Percentiles rank a stretch among this genome's conserved stretches.
Conservation (phyloP, 2,797 vertebrate species). For the Pipistrellus pipistrellus region DNA sequence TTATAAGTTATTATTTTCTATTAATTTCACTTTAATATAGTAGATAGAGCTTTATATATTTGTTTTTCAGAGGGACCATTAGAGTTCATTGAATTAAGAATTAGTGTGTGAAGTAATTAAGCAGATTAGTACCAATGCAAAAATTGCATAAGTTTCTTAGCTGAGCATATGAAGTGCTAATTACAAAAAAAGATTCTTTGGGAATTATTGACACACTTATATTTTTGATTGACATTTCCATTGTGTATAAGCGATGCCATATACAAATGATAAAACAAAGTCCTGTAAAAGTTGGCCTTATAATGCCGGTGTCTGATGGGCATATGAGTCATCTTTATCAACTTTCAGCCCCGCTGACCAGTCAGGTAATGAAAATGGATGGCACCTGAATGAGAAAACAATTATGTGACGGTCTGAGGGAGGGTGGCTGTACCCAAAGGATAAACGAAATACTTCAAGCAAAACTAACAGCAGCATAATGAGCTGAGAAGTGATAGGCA, state of each 20-base stretch:
- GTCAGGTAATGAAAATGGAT: constrained; percentile 79
- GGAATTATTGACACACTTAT: constrained; percentile 12
- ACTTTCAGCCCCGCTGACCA: constrained; percentile 11
- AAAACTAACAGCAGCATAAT: constrained; percentile 79
- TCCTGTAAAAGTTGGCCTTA: constrained; percentile 59
- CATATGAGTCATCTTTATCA: constrained; percentile 72
- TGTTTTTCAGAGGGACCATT: constrained; percentile 23
- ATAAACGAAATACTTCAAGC: constrained; percentile 75
- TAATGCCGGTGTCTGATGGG: constrained; percentile 66
- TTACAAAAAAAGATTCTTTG: constrained; percentile 62
- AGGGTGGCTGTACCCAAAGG: constrained; percentile 64
- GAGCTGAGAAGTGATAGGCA: constrained; percentile 69
- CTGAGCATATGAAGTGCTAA: constrained; percentile 44
- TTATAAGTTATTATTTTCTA: neutral
- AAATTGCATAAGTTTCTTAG: constrained; percentile 57
- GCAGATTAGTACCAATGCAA: constrained; percentile 27
- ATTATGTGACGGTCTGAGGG: constrained; percentile 58
- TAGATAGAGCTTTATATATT: neutral
- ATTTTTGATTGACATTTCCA: constrained; percentile 28
- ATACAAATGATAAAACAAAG: constrained; percentile 67
- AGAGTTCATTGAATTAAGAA: constrained; percentile 52
- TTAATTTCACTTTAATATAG: constrained; percentile 49
- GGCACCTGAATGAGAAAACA: constrained; percentile 73
- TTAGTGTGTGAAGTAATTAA: constrained; percentile 52
- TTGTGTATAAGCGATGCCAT: constrained; percentile 47